These are phyloP conservation scores for Drosophila micromelanica DNA, from an alignment of 1,140 invertebrate species.

Conservation along the genomic window DNA sequence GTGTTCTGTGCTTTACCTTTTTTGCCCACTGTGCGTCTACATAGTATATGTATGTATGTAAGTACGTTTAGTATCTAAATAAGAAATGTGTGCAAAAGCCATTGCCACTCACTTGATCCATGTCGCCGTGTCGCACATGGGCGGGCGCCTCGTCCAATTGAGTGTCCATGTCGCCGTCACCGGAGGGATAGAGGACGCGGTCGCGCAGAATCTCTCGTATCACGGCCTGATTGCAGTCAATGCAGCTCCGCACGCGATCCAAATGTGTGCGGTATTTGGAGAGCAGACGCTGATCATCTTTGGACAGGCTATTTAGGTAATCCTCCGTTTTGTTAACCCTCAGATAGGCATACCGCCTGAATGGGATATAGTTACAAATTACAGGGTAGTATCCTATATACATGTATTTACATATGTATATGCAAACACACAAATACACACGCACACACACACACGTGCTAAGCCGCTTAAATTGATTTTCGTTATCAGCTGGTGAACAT, in stretches of 20 bases:
- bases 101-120: slow-evolving; percentile 70
- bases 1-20: too few species aligned
- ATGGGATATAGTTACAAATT: slow-evolving; percentile 7
- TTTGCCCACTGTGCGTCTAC: background rate
- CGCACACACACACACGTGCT: slow-evolving; percentile 3
- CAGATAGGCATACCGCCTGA: slow-evolving; percentile 86
- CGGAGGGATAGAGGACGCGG: slow-evolving; percentile 57
- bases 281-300: slow-evolving; percentile 91
- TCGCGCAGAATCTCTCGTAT: slow-evolving; percentile 91
- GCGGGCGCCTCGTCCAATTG: slow-evolving; percentile 54
- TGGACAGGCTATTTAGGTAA: slow-evolving; percentile 90
- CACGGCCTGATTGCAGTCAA: slow-evolving; percentile 93
- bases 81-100: slow-evolving; percentile 3
- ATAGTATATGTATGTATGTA: background rate
- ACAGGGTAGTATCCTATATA: slow-evolving; percentile 41
- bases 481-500: slow-evolving; percentile 39
- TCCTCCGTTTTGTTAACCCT: slow-evolving; percentile 90
- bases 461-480: slow-evolving; percentile 49
- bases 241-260: slow-evolving; percentile 89
- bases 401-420: background rate
- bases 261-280: slow-evolving; percentile 91
- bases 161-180: slow-evolving; percentile 18
- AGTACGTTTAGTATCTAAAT: too few species aligned
- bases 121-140: slow-evolving; percentile 81
- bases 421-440: background rate